Evolutionary conservation across 1,140 invertebrate species (phyloP).

Genomic region (Aphaenogaster ashmeadi): DNA sequence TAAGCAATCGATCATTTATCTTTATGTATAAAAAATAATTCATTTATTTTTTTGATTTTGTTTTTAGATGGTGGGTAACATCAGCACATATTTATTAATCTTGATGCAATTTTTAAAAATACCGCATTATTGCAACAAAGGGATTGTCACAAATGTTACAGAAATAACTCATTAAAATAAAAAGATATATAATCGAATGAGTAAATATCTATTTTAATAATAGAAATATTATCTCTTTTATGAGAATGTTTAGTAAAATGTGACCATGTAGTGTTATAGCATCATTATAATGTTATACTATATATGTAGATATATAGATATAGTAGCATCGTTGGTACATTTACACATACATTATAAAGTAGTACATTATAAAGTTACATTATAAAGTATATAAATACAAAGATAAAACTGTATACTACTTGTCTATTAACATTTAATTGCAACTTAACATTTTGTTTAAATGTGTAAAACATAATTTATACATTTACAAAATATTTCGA

Average conservation of each 20-base stretch:
- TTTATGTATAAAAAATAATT: background rate
- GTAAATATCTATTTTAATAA: background rate
- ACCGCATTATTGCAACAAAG: background rate
- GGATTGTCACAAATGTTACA: background rate
- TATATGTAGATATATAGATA: too few relatives aligned
- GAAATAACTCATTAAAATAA: background rate
- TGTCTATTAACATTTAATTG: background rate
- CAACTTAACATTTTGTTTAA: background rate
- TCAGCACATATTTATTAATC: slow-evolving; percentile 72
- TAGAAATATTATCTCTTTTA: background rate
- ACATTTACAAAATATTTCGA: background rate
- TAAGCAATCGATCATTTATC: slow-evolving; percentile 51
- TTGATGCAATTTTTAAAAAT: slow-evolving; percentile 76
- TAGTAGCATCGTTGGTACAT: background rate
- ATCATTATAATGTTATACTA: background rate
- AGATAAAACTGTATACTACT: background rate
- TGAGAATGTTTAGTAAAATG: background rate
- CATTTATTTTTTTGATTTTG: slow-evolving; percentile 15
- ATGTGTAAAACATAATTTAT: background rate
- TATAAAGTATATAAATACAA: background rate
- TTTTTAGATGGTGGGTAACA: background rate
- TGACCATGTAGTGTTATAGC: too few relatives aligned
- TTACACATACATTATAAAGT: background rate
- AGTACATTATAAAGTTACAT: background rate
- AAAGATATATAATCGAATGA: background rate